Conservation (phyloP, 2,888 invertebrate genomes). For the Eristalis arbustorum region DNA sequence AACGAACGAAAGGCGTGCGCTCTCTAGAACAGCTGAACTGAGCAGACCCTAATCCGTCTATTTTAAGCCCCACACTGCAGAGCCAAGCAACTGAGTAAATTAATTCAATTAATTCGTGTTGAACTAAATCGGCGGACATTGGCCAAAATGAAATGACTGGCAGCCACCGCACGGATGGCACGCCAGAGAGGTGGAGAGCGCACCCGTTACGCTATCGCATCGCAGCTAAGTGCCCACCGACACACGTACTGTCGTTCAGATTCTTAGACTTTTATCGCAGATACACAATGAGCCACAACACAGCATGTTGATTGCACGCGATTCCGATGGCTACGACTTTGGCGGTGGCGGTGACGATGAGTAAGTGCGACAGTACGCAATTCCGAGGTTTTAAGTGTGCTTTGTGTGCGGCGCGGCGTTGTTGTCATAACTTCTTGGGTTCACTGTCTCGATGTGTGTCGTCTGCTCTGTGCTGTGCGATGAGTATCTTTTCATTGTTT, state of each 20-base stretch:
- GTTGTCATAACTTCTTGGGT: slow-evolving; percentile 21
- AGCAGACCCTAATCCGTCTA: slow-evolving; percentile 28
- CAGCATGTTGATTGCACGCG: slow-evolving; percentile 8
- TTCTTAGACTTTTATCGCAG: slow-evolving; percentile 7
- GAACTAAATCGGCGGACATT: slow-evolving; percentile 13
- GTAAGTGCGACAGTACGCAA: slow-evolving; percentile 14
- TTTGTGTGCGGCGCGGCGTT: slow-evolving; percentile 7
- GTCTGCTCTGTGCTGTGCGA: background rate
- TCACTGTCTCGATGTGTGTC: slow-evolving; percentile 5
- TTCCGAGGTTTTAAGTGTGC: background rate
- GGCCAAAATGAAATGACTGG: slow-evolving; percentile 4
- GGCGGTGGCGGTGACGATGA: background rate
- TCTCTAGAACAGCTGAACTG: slow-evolving; percentile 6
- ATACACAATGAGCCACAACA: slow-evolving; percentile 24
- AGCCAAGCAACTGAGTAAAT: background rate
- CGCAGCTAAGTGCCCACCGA: slow-evolving; percentile 13
- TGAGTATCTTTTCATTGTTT: slow-evolving; percentile 18
- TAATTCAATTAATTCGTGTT: slow-evolving; percentile 48
- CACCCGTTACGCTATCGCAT: slow-evolving; percentile 16
- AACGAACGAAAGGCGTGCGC: background rate
- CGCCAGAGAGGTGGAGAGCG: background rate
- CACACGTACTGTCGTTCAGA: background rate
- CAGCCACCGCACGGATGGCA: too few relatives aligned
- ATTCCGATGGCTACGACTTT: background rate
- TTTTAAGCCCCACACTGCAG: slow-evolving; percentile 8